Percentiles rank a stretch among this genome's conserved stretches.
Conservation (phyloP, 2,888 invertebrate species). For the Ophonus ardosiacus region DNA sequence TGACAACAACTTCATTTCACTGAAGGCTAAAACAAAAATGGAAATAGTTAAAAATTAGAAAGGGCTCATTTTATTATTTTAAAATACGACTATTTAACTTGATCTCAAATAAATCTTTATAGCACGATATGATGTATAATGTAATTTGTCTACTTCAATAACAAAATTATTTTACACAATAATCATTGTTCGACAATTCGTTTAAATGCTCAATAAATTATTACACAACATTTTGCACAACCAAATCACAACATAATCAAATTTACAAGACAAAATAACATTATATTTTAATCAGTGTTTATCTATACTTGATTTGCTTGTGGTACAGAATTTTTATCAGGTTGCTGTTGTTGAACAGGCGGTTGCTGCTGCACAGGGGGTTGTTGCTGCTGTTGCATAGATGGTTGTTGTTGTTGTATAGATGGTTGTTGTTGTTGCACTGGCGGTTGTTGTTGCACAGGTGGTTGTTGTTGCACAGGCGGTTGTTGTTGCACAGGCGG, state of each 20-base stretch:
- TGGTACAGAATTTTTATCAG: slow-evolving; percentile 55
- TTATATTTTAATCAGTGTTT: background rate
- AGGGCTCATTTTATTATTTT: background rate
- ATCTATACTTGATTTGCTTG: slow-evolving; percentile 29
- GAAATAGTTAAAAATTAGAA: background rate
- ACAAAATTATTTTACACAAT: slow-evolving; percentile 19
- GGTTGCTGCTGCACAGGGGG: slow-evolving; percentile 67
- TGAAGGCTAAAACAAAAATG: background rate
- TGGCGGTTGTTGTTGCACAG: slow-evolving; percentile 66
- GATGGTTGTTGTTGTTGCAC: slow-evolving; percentile 61
- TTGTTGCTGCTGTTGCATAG: slow-evolving; percentile 67
- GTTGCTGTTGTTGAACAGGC: slow-evolving; percentile 67
- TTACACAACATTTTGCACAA: slow-evolving; percentile 28
- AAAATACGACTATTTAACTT: background rate
- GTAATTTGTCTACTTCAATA: slow-evolving; percentile 14
- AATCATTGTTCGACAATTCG: slow-evolving; percentile 40
- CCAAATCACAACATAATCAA: slow-evolving; percentile 34
- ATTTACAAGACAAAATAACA: slow-evolving; percentile 51
- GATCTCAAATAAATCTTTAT: background rate
- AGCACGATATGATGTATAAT: background rate
- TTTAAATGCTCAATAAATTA: slow-evolving; percentile 18
- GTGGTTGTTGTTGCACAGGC: background rate
- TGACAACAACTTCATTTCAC: slow-evolving; percentile 20
- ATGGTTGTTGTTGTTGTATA: no score
- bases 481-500: slow-evolving; percentile 64